Evolutionary conservation across 92 coral and sea anemone species (phyloP), one percentile per base, ranked within the genome.

Genomic region (Actinernus sp.): DNA sequence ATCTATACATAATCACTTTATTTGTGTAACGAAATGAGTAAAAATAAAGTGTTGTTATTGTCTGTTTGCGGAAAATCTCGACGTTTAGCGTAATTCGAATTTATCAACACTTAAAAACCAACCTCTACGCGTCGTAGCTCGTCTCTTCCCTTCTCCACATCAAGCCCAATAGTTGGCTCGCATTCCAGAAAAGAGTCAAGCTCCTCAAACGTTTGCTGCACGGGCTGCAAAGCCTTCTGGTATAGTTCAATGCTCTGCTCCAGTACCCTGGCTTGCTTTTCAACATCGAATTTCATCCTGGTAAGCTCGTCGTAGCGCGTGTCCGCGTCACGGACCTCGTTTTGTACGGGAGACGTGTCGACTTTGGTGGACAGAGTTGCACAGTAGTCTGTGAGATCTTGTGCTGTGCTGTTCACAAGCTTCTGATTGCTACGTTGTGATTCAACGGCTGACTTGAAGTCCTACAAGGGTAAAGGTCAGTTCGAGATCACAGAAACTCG

Each of bases 221-320:
- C 92, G 2, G 98, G 98, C 34, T 94, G 73, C 76, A 87, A 65
- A 20, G 92, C 95, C 58, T 68, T 83, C 58, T 87, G 91, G 82
- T 91, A 94, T 61, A 76, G 69, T 29, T 33, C 79, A 10, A 94
- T 77, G 40, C 66, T 82, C 55, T 94, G 97, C 8, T 87, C 97
- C 2, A 70, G 70, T 30, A 87, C 70, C 40, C 85, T 73, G 14
- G 85, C 85, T 51, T 91, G 88, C 52, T 68, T 89, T 54, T 92
- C 94, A 5, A 79, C 46, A 40, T 88, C 90, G 34, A 91, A 83
- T 73, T 87, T 85, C 39, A 81, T 88, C 63, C 85, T 75, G 38
- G 72, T 49, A 17, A 94, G 86, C 58, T 84, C 91, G 36, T 94
- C 95, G 57, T 87, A 94, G 28, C 98, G 94, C 12, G 62, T 71